Base-by-base conservation (phyloP, 2,888 invertebrate genomes). In the Catocala fraxini region DNA sequence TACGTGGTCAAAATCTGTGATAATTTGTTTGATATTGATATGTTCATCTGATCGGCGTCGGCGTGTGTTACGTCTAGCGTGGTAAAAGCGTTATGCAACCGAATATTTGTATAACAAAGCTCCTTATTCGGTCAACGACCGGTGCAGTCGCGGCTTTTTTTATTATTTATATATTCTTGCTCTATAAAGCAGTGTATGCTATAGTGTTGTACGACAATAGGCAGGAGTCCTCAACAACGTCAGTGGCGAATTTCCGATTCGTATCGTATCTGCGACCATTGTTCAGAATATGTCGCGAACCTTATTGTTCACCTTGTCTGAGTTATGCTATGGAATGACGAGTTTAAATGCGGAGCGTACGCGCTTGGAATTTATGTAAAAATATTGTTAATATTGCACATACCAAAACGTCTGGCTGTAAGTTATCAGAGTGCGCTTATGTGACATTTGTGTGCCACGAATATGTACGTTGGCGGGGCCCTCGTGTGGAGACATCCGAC, bases 231-330 rank as follows among this genome's bases (percentile, higher is more conserved):
- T 85, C 82, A 81, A 72, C 71, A 85, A 90, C 92, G 91, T 93
- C 91, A 92, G 80, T 75, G 68, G 72, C 82, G 82, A 86, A 89
- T 93, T 92, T 90, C 82, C 84, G 90, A 93, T 93, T 90, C 93
- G 79, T 90, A 90, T 92, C 92, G 88, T 90, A 88, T 84, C 86
- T 85, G 84, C 67, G 78, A 80, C 92, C 86, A 93, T 93, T 93
- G 93, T 93, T 93, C 93, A 89, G 87, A 91, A 93, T 93, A 93
- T 86, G 93, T 93, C 92, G 84, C 91, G 89, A 70, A 77, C 87
- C 87, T 89, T 90, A 93, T 93, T 93, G 92, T 92, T 89, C 82
- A 73, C 73, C 71, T 77, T 78, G 82, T 82, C 85, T 85, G 83
- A 82, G 66, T 71, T 80, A 79, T 82, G 83, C 82, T 83, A 83